Base-by-base conservation (phyloP, 2,797 vertebrate genomes). In the Lithobates pipiens region DNA sequence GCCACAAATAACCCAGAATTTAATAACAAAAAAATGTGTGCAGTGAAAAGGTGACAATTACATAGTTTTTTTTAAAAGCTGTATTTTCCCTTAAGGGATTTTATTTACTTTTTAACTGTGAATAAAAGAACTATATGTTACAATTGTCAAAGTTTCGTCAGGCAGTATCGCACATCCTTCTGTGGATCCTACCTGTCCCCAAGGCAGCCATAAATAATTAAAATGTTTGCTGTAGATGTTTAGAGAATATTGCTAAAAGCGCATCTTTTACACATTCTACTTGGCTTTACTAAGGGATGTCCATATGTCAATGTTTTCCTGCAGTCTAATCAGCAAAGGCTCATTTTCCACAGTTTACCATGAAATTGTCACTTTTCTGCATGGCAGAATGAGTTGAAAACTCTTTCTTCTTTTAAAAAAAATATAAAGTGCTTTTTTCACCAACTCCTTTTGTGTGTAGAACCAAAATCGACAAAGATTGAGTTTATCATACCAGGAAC, bases 201-300 rank as follows among this genome's bases (percentile, higher is more conserved):
- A 86, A 77, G 85, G 85, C 85, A 86, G 76, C 50, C 70, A 86
- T 86, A 86, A 83, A 86, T 86, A 86, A 86, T 86, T 86, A 83
- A 86, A 86, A 79, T 83, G 75, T 86, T 83, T 86, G 80, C 80
- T 86, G 80, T 73, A 83, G 80, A 86, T 78, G 80, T 86, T 82
- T 86, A 82, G 80, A 86, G 75, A 78, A 83, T 83, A 78, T 83
- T 71, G 75, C 80, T 86, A 83, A 82, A 83, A 82, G 75, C 80
- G 71, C 75, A 77, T 79, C 85, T 86, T 86, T 83, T 86, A 68
- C 80, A 63, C 77, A 76, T 86, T 57, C 75, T 83, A 44, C 69
- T 83, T 72, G 50, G 80, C 76, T 74, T 83, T 82, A 79, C 80
- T 78, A 83, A 71, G 69, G 57, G 42, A 83, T 68, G 85, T 82